Evolutionary conservation across 2,888 invertebrate genomes (phyloP), one percentile per base, ranked within the genome.

Genomic region (Teinopalpus imperialis): DNA sequence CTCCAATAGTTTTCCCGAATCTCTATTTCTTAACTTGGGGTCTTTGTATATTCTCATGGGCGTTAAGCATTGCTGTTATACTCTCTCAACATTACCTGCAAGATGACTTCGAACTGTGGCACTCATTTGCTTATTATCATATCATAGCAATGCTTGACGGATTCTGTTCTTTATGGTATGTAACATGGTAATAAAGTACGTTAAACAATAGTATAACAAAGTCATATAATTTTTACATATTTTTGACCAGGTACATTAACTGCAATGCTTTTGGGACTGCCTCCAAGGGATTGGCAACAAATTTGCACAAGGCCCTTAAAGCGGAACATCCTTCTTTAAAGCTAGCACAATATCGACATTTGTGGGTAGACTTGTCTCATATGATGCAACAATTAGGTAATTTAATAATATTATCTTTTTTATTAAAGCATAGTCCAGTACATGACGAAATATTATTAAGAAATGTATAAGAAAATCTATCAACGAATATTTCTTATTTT

Each of bases 321-420:
- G 89, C 90, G 1, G 89, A 91, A 3, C 91, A 93, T 54, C 92
- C 93, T 0, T 91, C 93, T 0, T 75, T 90, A 48, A 91, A 92
- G 57, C 72, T 94, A 18, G 92, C 92, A 0, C 92, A 93, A 64
- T 93, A 92, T 68, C 88, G 94, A 7, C 92, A 93, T 66, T 77
- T 93, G 10, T 92, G 93, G 93, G 93, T 93, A 0, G 94, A 94
- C 61, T 74, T 94, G 13, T 94, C 93, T 1, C 93, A 94, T 56
- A 93, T 94, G 93, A 94, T 94, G 94, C 94, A 94, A 66, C 94
- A 94, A 66, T 74, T 94, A 57, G 94, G 93, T 78, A 81, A 50
- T 16, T 1, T 41, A 3, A n/a, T 14, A 14, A 3, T 21, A 10
- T 2, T 20, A 18, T 10, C 6, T 12, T 18, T 21, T 1, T n/a